A percentile compares a stretch with the other conserved stretches of the same genome.
These are phyloP conservation scores for Boulengeromyrus knoepffleri DNA, from an alignment of 2,113 vertebrate genomes.

Conservation along the genomic window DNA sequence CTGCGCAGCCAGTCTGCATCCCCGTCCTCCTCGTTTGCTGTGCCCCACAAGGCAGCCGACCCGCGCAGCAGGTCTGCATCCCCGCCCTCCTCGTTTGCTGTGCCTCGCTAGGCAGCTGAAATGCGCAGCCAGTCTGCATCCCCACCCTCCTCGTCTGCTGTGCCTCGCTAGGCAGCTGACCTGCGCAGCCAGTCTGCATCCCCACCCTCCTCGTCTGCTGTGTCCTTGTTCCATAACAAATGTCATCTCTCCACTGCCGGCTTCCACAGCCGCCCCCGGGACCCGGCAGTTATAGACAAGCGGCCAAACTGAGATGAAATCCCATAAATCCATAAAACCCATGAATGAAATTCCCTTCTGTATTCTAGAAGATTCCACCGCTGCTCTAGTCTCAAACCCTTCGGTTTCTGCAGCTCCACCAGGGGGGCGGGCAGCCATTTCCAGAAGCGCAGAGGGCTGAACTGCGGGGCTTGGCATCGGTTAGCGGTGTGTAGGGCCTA, in stretches of 20 bases:
- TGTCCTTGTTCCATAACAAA: conserved; percentile 43
- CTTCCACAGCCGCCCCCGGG: conserved; percentile 27
- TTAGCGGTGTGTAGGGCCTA: background rate
- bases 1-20: conserved; percentile 92
- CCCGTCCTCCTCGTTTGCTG: conserved; percentile 46
- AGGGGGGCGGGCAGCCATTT: background rate
- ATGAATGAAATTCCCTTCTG: background rate
- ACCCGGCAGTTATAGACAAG: conserved; percentile 40
- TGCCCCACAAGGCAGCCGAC: rapidly evolving
- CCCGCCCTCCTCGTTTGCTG: too few relatives aligned
- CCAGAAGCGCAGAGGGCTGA: background rate
- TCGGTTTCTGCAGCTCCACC: background rate
- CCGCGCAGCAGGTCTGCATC: too few relatives aligned
- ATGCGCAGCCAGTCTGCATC: conserved; percentile 46
- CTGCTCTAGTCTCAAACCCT: background rate
- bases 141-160: conserved; percentile 19
- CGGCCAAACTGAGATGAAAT: conserved; percentile 50
- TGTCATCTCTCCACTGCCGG: conserved; percentile 37
- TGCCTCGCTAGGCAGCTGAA: conserved; percentile 36
- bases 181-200: conserved; percentile 90
- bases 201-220: conserved; percentile 18
- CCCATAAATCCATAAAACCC: conserved; percentile 31
- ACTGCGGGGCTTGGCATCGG: background rate
- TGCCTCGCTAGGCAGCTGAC: conserved; percentile 33
- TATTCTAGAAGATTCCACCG: background rate